Evolutionary conservation across 1,140 invertebrate genomes (phyloP).

Genomic region (Cepaea nemoralis): DNA sequence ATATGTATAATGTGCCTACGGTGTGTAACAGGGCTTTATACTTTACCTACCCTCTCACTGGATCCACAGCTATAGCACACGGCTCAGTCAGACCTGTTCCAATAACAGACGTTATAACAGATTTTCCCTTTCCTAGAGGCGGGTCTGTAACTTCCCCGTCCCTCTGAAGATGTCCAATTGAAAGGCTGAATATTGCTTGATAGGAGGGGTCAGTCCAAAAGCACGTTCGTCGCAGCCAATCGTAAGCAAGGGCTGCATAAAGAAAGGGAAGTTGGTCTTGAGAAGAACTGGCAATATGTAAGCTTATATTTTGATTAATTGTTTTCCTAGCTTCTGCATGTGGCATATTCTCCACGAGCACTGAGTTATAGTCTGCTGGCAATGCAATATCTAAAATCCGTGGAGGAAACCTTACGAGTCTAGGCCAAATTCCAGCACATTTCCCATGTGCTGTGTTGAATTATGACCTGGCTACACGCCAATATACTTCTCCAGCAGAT

Average conservation of each 20-base stretch:
- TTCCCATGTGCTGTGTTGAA: no score
- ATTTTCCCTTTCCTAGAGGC: not conserved
- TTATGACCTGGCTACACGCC: no score
- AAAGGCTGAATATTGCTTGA: conserved; percentile 17
- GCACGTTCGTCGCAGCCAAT: conserved; percentile 20
- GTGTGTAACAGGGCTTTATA: no score
- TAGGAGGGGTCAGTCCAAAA: conserved; percentile 35
- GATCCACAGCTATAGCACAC: conserved; percentile 22
- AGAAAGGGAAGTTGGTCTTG: not conserved
- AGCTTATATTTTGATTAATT: no score
- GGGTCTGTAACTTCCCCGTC: not conserved
- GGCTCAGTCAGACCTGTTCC: not conserved
- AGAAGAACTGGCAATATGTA: not conserved
- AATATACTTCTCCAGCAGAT: no score
- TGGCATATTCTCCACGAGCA: no score
- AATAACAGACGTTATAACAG: not conserved
- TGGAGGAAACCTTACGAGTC: no score
- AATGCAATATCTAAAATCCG: no score
- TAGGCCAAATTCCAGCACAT: no score
- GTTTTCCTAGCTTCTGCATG: no score
- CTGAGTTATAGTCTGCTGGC: no score
- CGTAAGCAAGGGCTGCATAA: conserved; percentile 21
- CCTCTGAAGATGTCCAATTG: not conserved
- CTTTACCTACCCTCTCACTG: conserved; percentile 4
- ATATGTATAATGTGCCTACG: no score